Conservation (phyloP, 2,888 invertebrate genomes). For the Blastobasis lacticolella region DNA sequence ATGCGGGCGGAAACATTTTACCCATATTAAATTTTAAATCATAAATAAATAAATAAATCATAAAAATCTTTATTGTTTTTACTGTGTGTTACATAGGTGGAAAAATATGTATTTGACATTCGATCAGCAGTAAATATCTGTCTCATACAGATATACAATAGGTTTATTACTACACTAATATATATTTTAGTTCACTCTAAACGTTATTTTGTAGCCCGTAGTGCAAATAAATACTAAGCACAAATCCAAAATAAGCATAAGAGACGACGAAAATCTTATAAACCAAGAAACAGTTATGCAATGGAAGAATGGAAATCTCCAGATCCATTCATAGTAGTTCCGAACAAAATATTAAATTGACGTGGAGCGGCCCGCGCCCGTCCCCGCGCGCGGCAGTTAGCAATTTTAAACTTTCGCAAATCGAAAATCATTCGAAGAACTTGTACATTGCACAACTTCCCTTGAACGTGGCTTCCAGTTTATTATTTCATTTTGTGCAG, state of each 20-base stretch:
- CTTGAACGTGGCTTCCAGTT: too few relatives aligned
- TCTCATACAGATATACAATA: too few relatives aligned
- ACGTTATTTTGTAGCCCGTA: too few relatives aligned
- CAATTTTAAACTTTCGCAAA: conserved; percentile 14
- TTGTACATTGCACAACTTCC: conserved; percentile 2
- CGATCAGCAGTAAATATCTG: too few relatives aligned
- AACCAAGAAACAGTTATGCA: not conserved
- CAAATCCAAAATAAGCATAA: not conserved
- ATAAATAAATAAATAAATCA: too few relatives aligned
- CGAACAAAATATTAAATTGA: conserved; percentile 2
- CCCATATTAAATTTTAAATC: not conserved
- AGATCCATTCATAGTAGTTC: not conserved
- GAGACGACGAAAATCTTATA: not conserved
- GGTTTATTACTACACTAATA: too few relatives aligned
- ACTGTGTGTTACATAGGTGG: too few relatives aligned
- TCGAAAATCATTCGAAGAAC: conserved; percentile 11
- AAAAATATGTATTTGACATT: too few relatives aligned
- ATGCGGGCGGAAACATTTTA: not conserved
- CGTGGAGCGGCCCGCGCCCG: not conserved
- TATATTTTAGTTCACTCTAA: too few relatives aligned
- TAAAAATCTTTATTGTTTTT: too few relatives aligned
- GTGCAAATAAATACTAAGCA: not conserved
- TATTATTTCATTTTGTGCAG: too few relatives aligned
- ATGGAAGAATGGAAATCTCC: not conserved
- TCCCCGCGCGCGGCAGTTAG: conserved; percentile 7